Evolutionary conservation across 2,113 vertebrate species (phyloP).

Genomic region (Psittacula cyanocephala): DNA sequence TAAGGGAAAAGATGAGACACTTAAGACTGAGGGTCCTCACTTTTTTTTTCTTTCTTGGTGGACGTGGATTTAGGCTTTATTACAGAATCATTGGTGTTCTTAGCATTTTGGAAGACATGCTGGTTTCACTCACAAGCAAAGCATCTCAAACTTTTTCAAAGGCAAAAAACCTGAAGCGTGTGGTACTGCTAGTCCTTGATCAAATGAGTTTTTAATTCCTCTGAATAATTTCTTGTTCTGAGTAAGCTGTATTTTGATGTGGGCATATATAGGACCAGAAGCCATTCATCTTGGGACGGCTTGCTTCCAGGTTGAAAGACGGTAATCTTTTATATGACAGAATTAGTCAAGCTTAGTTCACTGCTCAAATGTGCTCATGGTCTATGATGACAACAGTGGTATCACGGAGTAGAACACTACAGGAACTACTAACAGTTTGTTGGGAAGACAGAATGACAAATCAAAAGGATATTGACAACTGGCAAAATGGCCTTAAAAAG

Average conservation of each 20-base stretch:
- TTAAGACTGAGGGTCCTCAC: neutral
- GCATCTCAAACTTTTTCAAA: slow-evolving; percentile 1
- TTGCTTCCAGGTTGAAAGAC: slow-evolving; percentile 36
- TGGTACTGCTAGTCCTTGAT: slow-evolving; percentile 12
- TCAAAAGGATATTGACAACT: neutral
- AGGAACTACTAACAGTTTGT: neutral
- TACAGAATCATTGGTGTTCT: neutral
- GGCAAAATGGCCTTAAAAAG: neutral
- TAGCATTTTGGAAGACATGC: neutral
- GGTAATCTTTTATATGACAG: neutral
- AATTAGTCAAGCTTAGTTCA: neutral
- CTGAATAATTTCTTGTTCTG: slow-evolving; percentile 5
- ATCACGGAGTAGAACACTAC: neutral
- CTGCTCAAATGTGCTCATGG: neutral
- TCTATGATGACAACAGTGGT: neutral
- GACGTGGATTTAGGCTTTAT: neutral
- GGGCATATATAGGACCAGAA: slow-evolving; percentile 17
- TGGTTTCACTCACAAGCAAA: neutral
- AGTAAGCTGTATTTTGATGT: neutral
- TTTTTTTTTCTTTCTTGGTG: neutral
- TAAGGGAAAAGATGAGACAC: neutral
- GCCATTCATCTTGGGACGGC: neutral
- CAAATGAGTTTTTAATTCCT: slow-evolving; percentile 12
- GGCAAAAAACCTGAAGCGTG: neutral
- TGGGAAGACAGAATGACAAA: neutral